These are phyloP conservation scores for Erebia ligea DNA, from an alignment of 2,888 invertebrate species.

Conservation along the genomic window DNA sequence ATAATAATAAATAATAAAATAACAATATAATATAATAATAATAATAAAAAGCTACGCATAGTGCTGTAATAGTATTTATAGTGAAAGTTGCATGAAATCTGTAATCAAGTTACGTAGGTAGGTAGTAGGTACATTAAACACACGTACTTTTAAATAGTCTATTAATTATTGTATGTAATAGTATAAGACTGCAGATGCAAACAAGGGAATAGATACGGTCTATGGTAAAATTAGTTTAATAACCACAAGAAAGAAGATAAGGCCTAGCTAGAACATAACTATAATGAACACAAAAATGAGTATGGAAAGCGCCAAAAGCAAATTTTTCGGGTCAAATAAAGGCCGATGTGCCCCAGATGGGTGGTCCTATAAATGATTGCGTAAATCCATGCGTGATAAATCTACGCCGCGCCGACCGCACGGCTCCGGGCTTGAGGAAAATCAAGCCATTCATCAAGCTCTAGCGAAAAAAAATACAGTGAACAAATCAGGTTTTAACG, in stretches of 20 bases:
- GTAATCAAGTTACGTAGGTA: constrained; percentile 2
- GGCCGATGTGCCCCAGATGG: background rate
- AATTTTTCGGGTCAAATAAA: constrained; percentile 8
- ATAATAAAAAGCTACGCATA: background rate
- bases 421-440: constrained; percentile 18
- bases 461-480: constrained; percentile 6
- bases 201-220: background rate
- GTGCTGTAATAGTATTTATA: background rate
- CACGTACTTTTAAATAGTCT: background rate
- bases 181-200: background rate
- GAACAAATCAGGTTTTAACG: constrained; percentile 19
- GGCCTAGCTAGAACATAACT: background rate
- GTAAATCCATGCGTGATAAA: constrained; percentile 14
- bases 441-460: constrained; percentile 12
- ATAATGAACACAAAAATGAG: too few relatives aligned
- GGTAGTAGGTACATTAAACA: background rate
- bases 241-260: background rate
- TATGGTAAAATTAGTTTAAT: background rate
- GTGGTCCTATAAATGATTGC: constrained; percentile 18
- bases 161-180: background rate
- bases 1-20: too few relatives aligned
- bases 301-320: constrained; percentile 7
- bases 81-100: background rate
- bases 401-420: constrained; percentile 4
- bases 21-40: too few relatives aligned